These are phyloP conservation scores for Pterophyllum scalare DNA, from an alignment of 2,113 vertebrate species.

Conservation along the genomic window DNA sequence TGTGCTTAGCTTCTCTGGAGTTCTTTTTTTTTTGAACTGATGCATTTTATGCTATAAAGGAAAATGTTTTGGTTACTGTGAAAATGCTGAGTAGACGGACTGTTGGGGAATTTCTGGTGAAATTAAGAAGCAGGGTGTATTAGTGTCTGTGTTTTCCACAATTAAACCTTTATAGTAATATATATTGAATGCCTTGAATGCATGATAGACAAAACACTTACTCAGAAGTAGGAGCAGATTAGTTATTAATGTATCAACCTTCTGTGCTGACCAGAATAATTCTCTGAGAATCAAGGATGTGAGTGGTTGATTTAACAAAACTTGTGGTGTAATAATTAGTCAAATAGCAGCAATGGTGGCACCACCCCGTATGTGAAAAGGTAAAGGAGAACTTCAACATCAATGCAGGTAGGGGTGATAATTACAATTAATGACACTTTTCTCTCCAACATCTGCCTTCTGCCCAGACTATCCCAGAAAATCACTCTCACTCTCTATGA, in stretches of 20 bases:
- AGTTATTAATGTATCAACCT: neutral
- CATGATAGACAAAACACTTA: neutral
- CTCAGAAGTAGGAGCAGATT: neutral
- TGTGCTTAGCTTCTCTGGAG: constrained; percentile 10
- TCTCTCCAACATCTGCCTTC: neutral
- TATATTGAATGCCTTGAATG: neutral
- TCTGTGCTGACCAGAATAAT: neutral
- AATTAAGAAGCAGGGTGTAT: neutral
- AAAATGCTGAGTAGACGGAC: neutral
- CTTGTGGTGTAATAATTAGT: neutral
- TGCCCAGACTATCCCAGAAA: neutral
- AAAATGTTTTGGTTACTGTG: neutral
- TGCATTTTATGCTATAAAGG: neutral
- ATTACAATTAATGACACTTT: constrained; percentile 7
- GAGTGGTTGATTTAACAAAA: neutral
- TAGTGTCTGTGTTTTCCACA: neutral
- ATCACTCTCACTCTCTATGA: neutral
- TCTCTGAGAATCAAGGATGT: neutral
- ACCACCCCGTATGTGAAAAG: neutral
- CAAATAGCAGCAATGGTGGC: neutral
- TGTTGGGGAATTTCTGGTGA: neutral
- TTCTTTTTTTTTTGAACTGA: neutral
- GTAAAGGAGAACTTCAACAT: neutral
- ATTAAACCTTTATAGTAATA: neutral
- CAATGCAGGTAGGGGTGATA: neutral